Percentiles rank a stretch among this genome's conserved stretches.
Evolutionary conservation across 2,113 vertebrate species (phyloP).

Genomic region (Neotragus pygmaeus): DNA sequence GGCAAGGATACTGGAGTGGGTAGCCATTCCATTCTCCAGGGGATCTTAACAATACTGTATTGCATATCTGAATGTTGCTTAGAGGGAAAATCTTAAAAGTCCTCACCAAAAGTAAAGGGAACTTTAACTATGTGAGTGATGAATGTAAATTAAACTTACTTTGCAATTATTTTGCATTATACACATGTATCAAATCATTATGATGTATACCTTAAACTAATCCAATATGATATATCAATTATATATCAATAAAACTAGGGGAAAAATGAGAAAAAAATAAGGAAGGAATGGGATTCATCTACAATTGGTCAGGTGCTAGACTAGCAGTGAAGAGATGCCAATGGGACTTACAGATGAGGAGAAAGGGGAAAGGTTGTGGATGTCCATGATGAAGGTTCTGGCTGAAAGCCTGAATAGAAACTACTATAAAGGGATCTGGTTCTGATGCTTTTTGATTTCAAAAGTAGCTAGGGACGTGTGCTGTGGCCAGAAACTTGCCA

Average conservation of each 20-base stretch:
- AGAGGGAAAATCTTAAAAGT: background rate
- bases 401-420: background rate
- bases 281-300: background rate
- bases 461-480: background rate
- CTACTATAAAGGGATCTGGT: rapidly evolving
- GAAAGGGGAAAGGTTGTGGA: rapidly evolving
- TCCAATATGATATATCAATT: background rate
- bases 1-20: background rate
- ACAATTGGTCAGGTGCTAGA: background rate
- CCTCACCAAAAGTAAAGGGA: background rate
- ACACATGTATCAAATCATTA: background rate
- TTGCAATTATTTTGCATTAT: background rate
- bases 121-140: background rate
- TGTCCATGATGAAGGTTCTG: background rate
- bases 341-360: rapidly evolving
- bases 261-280: background rate
- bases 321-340: background rate
- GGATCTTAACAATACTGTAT: background rate
- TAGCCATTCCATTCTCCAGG: background rate
- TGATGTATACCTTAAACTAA: background rate
- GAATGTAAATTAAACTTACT: background rate
- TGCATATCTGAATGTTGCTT: background rate
- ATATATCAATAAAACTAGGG: background rate
- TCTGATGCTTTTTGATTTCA: background rate
- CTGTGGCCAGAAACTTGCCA: background rate